These are phyloP conservation scores for Turdus rufiventris DNA, from an alignment of 2,113 vertebrate genomes.

Conservation along the genomic window DNA sequence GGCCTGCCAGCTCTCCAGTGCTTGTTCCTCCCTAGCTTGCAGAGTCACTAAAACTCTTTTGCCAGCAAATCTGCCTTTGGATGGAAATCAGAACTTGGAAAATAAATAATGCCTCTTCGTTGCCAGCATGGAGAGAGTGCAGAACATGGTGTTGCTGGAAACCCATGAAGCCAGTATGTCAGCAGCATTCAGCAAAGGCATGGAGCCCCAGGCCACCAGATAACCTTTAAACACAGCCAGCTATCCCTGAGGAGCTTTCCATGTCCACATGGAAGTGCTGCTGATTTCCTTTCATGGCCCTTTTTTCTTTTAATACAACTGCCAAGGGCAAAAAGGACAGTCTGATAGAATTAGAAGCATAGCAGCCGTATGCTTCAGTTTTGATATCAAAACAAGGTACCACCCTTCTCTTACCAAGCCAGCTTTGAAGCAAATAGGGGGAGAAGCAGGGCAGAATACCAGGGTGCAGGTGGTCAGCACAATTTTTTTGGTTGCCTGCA, in stretches of 20 bases:
- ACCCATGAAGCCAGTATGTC: constrained; percentile 62
- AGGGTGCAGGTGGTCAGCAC: not conserved
- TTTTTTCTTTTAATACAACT: not conserved
- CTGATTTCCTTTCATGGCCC: not conserved
- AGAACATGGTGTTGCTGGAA: constrained; percentile 67
- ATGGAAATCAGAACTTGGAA: not conserved
- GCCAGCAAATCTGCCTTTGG: not conserved
- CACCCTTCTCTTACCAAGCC: not conserved
- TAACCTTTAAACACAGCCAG: constrained; percentile 6
- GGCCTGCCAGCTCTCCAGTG: not conserved
- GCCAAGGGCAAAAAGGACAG: constrained; percentile 35
- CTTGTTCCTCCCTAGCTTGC: not conserved
- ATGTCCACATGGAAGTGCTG: not conserved
- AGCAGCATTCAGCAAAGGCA: constrained; percentile 65
- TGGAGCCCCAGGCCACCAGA: constrained; percentile 64
- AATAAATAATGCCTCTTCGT: not conserved
- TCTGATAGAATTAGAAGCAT: constrained; percentile 58
- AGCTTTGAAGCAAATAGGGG: not conserved
- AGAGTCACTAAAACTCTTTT: not conserved
- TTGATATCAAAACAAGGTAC: not conserved
- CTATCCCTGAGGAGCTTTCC: not conserved
- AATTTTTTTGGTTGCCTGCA: not conserved
- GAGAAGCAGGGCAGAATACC: not conserved
- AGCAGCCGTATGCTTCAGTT: constrained; percentile 50
- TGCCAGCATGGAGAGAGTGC: constrained; percentile 68